Evolutionary conservation across 2,113 vertebrate species (phyloP).

Genomic region (Alaudala cheleensis): DNA sequence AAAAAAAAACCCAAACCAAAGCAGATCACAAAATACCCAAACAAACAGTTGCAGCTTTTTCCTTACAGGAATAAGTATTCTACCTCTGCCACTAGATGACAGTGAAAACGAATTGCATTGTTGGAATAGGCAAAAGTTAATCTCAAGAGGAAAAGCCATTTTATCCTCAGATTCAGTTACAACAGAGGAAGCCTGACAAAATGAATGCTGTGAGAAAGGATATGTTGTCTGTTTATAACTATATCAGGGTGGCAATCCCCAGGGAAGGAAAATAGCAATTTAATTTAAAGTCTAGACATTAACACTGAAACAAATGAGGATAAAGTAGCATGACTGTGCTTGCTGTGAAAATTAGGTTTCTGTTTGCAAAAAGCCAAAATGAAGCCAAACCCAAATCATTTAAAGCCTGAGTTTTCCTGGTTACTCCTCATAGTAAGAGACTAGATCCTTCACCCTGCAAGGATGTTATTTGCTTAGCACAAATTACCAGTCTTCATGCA

Average conservation of each 20-base stretch:
- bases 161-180: background rate
- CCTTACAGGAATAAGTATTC: background rate
- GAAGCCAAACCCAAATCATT: background rate
- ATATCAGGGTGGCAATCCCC: background rate
- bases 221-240: background rate
- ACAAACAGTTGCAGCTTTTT: background rate
- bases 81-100: background rate
- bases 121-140: background rate
- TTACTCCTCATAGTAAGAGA: background rate
- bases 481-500: background rate
- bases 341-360: constrained; percentile 12
- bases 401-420: background rate
- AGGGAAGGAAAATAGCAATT: background rate
- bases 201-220: background rate
- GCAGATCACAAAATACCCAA: background rate
- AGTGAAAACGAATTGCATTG: background rate
- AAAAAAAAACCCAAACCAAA: background rate
- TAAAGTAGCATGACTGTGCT: background rate
- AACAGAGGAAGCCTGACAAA: background rate
- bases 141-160: background rate
- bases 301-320: constrained; percentile 3
- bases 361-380: background rate
- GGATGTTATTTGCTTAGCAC: background rate
- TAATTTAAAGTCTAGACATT: constrained; percentile 26
- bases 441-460: background rate